Evolutionary conservation across 1,140 invertebrate species (phyloP).

Genomic region (Drosophila sp.): DNA sequence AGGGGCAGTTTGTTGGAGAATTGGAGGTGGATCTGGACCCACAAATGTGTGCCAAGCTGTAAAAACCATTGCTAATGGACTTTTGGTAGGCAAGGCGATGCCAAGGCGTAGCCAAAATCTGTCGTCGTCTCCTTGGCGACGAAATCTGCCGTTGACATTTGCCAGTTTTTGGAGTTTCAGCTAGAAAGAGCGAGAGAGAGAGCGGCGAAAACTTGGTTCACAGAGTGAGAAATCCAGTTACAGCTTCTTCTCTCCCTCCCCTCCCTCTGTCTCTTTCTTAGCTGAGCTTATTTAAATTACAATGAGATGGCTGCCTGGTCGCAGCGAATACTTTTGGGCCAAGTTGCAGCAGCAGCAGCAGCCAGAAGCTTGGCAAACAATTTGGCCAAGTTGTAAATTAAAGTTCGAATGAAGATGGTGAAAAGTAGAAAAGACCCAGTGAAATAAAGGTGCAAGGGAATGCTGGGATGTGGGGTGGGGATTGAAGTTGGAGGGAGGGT

Average conservation of each 20-base stretch:
- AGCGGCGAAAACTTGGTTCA: conserved; percentile 50
- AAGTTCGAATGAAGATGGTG: conserved; percentile 63
- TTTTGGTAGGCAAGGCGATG: conserved; percentile 61
- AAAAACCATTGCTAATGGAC: conserved; percentile 81
- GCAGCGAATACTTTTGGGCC: conserved; percentile 40
- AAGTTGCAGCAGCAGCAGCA: conserved; percentile 40
- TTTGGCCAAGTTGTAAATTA: conserved; percentile 77
- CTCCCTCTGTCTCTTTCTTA: neutral
- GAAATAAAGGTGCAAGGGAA: neutral
- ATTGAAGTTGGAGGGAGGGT: neutral
- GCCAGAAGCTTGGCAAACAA: conserved; percentile 65
- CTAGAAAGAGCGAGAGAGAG: neutral
- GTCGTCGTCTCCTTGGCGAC: conserved; percentile 61
- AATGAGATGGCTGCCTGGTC: conserved; percentile 58
- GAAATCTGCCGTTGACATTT: conserved; percentile 78
- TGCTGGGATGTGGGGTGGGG: neutral
- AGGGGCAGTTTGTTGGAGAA: neutral
- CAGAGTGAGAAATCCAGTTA: conserved; percentile 26
- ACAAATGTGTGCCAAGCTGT: conserved; percentile 74
- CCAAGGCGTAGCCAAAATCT: conserved; percentile 38
- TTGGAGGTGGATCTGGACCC: conserved; percentile 18
- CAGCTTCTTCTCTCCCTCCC: conserved; percentile 8
- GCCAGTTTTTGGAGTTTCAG: conserved; percentile 57
- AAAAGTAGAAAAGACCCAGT: conserved; percentile 11
- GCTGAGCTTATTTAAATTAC: conserved; percentile 74